A percentile compares a stretch with the other conserved stretches of the same genome.
Evolutionary conservation across 2,797 vertebrate species (phyloP).

Genomic region (Sebastes flavidus): DNA sequence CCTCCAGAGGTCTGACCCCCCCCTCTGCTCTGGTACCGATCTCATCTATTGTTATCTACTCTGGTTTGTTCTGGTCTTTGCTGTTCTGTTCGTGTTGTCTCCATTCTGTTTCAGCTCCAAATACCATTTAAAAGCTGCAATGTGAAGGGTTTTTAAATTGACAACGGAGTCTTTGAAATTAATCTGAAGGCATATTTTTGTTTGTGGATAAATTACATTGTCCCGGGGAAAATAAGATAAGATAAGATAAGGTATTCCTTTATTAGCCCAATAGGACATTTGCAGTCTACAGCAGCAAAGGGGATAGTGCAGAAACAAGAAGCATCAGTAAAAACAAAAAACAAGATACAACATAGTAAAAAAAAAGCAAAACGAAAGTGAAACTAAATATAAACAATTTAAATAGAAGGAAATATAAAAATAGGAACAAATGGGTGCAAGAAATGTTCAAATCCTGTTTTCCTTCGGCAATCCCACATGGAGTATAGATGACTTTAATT

Average conservation of each 20-base stretch:
- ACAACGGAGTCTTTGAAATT: not conserved
- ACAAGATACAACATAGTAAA: too few species aligned
- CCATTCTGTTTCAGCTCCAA: not conserved
- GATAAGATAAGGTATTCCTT: too few species aligned
- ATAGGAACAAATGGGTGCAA: not conserved
- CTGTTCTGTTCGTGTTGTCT: not conserved
- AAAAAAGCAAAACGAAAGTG: too few species aligned
- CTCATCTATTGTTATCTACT: slow-evolving; percentile 5
- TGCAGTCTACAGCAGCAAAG: too few species aligned
- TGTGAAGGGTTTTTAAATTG: not conserved
- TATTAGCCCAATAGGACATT: fast-evolving
- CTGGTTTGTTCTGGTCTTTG: not conserved
- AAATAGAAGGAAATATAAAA: too few species aligned
- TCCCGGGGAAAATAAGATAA: not conserved
- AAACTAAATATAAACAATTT: too few species aligned
- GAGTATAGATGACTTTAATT: not conserved
- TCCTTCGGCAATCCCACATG: not conserved
- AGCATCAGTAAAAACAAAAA: too few species aligned
- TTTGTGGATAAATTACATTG: not conserved
- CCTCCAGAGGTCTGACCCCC: not conserved
- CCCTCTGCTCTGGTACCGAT: not conserved
- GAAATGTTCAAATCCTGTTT: not conserved
- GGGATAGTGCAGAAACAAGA: too few species aligned
- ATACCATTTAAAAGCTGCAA: not conserved
- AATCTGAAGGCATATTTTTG: not conserved